Percentiles rank a stretch among this genome's conserved stretches.
Conservation (phyloP, 2,113 vertebrate species). For the Takifugu flavidus region DNA sequence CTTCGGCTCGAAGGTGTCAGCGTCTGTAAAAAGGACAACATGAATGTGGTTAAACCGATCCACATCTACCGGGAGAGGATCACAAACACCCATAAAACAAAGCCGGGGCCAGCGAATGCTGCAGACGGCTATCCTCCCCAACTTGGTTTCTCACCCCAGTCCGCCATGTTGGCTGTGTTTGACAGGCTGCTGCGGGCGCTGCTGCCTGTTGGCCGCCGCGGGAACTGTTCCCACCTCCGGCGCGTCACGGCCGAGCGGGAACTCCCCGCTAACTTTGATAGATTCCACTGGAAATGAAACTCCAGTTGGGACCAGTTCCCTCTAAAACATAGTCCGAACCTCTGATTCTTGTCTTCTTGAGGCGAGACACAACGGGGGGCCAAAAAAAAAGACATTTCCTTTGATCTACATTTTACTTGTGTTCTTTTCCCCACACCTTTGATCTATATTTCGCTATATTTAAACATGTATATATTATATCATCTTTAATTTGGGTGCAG, state of each 20-base stretch:
- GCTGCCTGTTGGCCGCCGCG: constrained; percentile 41
- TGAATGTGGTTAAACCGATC: constrained; percentile 35
- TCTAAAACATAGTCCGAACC: too few relatives aligned
- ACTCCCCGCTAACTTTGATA: background rate
- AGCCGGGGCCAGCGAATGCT: constrained; percentile 1
- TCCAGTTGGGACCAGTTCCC: too few relatives aligned
- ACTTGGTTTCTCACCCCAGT: constrained; percentile 83
- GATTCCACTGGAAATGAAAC: too few relatives aligned
- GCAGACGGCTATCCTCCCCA: constrained; percentile 27
- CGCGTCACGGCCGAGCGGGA: constrained; percentile 36
- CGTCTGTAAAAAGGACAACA: constrained; percentile 75
- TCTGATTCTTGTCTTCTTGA: too few relatives aligned
- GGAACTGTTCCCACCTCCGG: constrained; percentile 40
- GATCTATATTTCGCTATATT: background rate
- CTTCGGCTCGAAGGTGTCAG: constrained; percentile 82
- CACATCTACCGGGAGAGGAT: constrained; percentile 19
- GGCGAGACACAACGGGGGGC: too few relatives aligned
- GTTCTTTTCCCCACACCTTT: background rate
- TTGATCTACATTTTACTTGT: background rate
- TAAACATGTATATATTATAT: background rate
- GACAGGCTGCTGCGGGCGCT: constrained; percentile 48
- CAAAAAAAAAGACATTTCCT: too few relatives aligned
- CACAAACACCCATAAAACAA: background rate
- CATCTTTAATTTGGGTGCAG: too few relatives aligned
- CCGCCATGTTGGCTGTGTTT: constrained; percentile 79